Conservation (phyloP, 1,140 invertebrate species). For the Drosophila prosaltans region DNA sequence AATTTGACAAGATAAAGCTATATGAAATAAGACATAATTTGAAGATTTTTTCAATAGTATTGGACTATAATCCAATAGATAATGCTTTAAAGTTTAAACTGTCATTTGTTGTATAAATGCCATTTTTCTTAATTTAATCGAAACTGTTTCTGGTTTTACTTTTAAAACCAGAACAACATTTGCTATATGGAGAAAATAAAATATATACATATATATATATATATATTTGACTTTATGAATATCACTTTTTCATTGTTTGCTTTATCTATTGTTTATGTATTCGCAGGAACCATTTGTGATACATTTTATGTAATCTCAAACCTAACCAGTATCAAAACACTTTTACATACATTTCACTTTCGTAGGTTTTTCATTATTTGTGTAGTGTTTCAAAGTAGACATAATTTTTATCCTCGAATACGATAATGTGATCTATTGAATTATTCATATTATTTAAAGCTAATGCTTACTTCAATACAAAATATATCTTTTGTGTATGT, state of each 20-base stretch:
- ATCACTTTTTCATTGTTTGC: background rate
- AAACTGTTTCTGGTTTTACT: too few relatives aligned
- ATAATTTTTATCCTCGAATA: constrained; percentile 75
- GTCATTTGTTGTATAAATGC: too few relatives aligned
- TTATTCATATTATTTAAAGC: background rate
- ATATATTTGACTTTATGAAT: background rate
- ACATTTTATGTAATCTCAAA: constrained; percentile 18
- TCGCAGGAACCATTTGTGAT: constrained; percentile 1
- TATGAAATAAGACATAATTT: too few relatives aligned
- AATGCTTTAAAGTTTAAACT: too few relatives aligned
- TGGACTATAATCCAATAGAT: too few relatives aligned
- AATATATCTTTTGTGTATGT: constrained; percentile 25
- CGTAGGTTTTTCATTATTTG: constrained; percentile 3
- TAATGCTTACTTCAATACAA: constrained; percentile 28
- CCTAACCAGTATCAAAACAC: constrained; percentile 32
- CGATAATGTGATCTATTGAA: constrained; percentile 37
- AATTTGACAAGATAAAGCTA: too few relatives aligned
- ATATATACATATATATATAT: too few relatives aligned
- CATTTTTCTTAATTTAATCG: too few relatives aligned
- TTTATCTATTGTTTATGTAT: background rate
- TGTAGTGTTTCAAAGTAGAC: constrained; percentile 27
- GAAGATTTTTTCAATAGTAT: too few relatives aligned
- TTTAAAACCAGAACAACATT: too few relatives aligned
- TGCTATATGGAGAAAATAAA: too few relatives aligned
- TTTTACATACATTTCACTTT: background rate